phyloP scores from a whole-genome alignment of 1,140 invertebrate species.

The Frieseomelitta varia region DNA sequence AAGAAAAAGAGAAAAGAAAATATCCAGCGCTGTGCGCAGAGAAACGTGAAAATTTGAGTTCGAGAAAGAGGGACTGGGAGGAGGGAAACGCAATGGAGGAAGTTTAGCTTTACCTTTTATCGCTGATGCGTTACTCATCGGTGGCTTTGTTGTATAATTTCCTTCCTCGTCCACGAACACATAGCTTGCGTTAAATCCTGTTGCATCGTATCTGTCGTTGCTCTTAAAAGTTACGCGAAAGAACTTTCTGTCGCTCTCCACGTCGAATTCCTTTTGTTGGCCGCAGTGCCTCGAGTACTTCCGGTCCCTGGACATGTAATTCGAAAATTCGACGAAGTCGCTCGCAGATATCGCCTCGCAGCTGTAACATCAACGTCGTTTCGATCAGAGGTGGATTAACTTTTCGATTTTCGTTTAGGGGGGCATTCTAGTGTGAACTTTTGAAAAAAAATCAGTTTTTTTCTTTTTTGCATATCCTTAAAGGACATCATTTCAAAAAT shows the following conservation, averaged over 20 bases:
- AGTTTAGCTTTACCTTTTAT: constrained; percentile 71
- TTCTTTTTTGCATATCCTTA: no score
- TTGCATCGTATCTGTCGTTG: constrained; percentile 95
- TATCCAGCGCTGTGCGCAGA: not conserved
- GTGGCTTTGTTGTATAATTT: constrained; percentile 77
- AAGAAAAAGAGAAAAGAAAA: no score
- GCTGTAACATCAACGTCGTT: constrained; percentile 81
- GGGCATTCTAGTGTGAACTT: no score
- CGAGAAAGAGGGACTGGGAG: not conserved
- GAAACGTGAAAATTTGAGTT: constrained; percentile 3
- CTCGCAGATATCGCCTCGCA: constrained; percentile 93
- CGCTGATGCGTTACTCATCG: constrained; percentile 69
- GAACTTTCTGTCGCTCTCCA: constrained; percentile 95
- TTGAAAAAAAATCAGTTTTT: no score
- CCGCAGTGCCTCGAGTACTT: constrained; percentile 95
- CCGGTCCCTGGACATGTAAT: constrained; percentile 93
- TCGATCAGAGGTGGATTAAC: rapidly evolving
- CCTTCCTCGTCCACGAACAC: constrained; percentile 86
- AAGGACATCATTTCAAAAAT: no score
- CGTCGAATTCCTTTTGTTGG: constrained; percentile 88
- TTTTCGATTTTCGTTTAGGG: not conserved
- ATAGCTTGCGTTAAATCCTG: constrained; percentile 96
- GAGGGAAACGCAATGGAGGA: not conserved
- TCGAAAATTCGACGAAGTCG: constrained; percentile 97
- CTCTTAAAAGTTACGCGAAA: constrained; percentile 97